Evolutionary conservation across 2,888 invertebrate genomes (phyloP), one percentile per base, ranked within the genome.

Genomic region (Rhagium mordax): DNA sequence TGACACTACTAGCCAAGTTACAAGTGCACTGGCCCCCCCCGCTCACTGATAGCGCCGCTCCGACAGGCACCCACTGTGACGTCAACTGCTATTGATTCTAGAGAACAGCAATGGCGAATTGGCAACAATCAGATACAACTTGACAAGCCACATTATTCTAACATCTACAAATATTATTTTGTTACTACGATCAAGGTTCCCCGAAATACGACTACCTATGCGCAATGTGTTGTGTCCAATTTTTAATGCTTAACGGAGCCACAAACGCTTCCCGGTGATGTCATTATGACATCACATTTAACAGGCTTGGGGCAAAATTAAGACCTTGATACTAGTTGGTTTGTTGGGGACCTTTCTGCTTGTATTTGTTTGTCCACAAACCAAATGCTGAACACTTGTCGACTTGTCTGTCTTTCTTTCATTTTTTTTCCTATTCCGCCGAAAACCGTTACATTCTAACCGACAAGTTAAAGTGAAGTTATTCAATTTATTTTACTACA

Each of bases 231-330:
- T 70, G 51, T 74, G 72, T 71, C 70, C 71, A 74, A 70, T 70
- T 70, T 76, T 71, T 60, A 72, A 47, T 72, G 73, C 74, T 69
- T 57, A 74, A 70, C 72, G 76, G 80, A 82, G 81, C 83, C 83
- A 82, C 85, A 86, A 83, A 85, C 41, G 86, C 86, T 87, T 88
- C 87, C 87, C 87, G 88, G 83, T 88, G 89, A 89, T 88, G 88
- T 88, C 89, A 89, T 87, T 79, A 87, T 89, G 89, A 89, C 88
- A 88, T 89, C 89, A 89, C 87, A 88, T 85, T 86, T 81, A 84
- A 85, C 84, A 85, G 79, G 85, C 87, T 86, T 83, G 83, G 82
- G 83, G 87, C 86, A 82, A 83, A 83, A 79, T 82, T 82, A 76
- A 85, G 87, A 85, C 87, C 87, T 87, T 87, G 87, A 86, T 87